A percentile compares a stretch with the other conserved stretches of the same genome.
phyloP scores from a whole-genome alignment of 37 sponge, comb jelly and placozoan species.

The Halichondria panicea region DNA sequence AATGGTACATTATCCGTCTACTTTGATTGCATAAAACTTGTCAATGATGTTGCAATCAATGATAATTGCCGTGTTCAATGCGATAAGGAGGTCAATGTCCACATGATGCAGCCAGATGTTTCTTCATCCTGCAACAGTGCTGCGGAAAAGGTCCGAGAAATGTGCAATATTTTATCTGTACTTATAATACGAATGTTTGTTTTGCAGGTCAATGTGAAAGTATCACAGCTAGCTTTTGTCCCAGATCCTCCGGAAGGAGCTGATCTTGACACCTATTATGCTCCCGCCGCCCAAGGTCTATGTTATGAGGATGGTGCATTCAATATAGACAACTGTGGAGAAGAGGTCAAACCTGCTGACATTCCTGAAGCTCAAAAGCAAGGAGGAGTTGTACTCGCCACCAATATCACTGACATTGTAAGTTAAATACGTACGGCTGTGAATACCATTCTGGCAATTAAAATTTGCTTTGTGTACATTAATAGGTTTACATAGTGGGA shows the following conservation, averaged over 20 bases:
- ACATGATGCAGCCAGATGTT: background rate
- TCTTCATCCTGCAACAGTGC: background rate
- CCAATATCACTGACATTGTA: constrained; percentile 4
- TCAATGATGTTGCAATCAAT: background rate
- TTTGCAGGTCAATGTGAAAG: background rate
- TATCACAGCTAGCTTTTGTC: constrained; percentile 20
- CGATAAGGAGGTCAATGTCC: background rate
- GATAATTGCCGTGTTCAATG: background rate
- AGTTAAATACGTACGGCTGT: background rate
- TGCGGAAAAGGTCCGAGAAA: constrained; percentile 1
- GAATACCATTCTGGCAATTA: background rate
- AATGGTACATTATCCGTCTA: background rate
- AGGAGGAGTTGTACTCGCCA: background rate
- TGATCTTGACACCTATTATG: background rate
- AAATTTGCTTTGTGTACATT: background rate
- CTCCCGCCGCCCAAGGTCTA: constrained; percentile 25
- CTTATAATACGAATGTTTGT: background rate
- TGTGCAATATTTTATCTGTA: background rate
- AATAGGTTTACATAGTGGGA: background rate
- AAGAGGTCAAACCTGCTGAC: background rate
- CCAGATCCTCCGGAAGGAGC: constrained; percentile 6
- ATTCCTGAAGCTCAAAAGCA: background rate
- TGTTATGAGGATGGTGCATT: constrained; percentile 7
- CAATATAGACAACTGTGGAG: constrained; percentile 5
- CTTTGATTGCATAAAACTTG: background rate